Evolutionary conservation across 2,888 invertebrate genomes (phyloP).

Genomic region (Archaeoteleia sp.): DNA sequence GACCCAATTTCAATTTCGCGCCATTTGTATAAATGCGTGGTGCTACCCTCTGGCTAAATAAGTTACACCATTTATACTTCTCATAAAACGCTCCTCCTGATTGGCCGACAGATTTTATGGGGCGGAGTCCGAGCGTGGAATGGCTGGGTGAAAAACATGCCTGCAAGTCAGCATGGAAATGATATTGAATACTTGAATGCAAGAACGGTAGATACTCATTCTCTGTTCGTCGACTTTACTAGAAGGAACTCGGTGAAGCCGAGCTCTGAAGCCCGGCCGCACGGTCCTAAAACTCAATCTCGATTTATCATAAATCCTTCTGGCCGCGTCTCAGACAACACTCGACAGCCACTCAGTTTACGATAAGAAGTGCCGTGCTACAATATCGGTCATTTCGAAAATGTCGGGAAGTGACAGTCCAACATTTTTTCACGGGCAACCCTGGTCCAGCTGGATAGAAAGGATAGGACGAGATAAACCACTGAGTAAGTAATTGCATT

Average conservation of each 20-base stretch:
- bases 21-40: too few relatives aligned
- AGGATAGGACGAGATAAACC: constrained; percentile 73
- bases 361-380: too few relatives aligned
- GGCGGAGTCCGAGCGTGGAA: constrained; percentile 15
- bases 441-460: constrained; percentile 74
- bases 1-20: too few relatives aligned
- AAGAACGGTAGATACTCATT: constrained; percentile 27
- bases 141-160: constrained; percentile 27
- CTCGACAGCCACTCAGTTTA: neutral
- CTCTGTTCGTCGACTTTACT: too few relatives aligned
- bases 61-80: too few relatives aligned
- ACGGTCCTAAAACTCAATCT: too few relatives aligned
- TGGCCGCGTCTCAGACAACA: constrained; percentile 11
- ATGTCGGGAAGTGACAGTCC: constrained; percentile 75
- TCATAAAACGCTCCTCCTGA: too few relatives aligned
- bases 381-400: constrained; percentile 55
- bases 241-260: too few relatives aligned
- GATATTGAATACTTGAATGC: constrained; percentile 16
- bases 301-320: constrained; percentile 4
- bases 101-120: too few relatives aligned
- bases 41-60: too few relatives aligned
- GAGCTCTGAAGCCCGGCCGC: too few relatives aligned
- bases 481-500: constrained; percentile 65
- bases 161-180: constrained; percentile 14
- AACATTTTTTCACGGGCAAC: constrained; percentile 74